Conservation (phyloP, 37 sponge, comb jelly and placozoan species). For the Theonella swinhoei region DNA sequence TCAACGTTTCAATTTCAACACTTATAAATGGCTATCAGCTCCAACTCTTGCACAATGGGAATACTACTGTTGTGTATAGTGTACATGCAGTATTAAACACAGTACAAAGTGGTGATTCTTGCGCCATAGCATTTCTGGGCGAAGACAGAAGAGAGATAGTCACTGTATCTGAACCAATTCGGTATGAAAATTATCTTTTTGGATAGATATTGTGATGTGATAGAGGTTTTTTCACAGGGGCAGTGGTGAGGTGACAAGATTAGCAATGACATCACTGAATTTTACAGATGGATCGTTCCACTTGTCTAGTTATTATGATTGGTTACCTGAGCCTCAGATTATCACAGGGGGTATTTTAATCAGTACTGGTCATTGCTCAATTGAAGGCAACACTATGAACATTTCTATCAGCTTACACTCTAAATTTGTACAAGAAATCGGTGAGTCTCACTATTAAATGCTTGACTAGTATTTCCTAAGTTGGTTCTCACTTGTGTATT, state of each 20-base stretch:
- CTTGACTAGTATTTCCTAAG: too few species aligned
- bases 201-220: too few species aligned
- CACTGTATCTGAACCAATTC: not conserved
- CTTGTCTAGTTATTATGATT: not conserved
- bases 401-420: not conserved
- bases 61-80: not conserved
- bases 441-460: not conserved
- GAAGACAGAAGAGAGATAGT: not conserved
- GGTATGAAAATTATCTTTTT: not conserved
- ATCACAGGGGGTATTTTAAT: conserved; percentile 1
- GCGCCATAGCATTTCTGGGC: not conserved
- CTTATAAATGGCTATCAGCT: not conserved
- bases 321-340: not conserved
- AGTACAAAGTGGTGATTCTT: not conserved
- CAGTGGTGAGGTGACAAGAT: not conserved
- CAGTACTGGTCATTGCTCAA: not conserved
- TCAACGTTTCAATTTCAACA: not conserved
- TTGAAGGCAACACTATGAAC: not conserved
- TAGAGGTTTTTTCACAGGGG: not conserved
- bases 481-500: too few species aligned
- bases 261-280: not conserved
- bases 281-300: not conserved
- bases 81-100: not conserved
- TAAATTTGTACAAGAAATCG: not conserved
- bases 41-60: not conserved